Base-by-base conservation (phyloP, 2,888 invertebrate genomes). In the Mantis religiosa region DNA sequence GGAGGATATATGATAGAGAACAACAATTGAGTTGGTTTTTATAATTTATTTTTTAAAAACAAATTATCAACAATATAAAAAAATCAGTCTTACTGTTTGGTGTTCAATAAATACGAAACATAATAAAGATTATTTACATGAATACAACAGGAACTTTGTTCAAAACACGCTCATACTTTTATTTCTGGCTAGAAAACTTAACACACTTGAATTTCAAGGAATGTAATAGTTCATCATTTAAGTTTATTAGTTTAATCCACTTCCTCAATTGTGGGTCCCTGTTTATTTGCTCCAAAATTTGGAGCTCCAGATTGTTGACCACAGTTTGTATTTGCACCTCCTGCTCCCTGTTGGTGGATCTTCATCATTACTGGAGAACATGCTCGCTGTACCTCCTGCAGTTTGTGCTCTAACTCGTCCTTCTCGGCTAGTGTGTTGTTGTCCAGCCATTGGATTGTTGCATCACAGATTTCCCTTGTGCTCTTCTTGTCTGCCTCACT, bases 261-360 rank as follows among this genome's bases (percentile, higher is more conserved):
- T 93, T 95, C 95, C 91, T 95, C 95, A 83, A 95, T 93, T 4
- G 94, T 94, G 14, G 54, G 88, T 30, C 84, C 9, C 92, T 92
- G 88, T 8, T 81, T 15, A 30, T 82, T 30, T 2, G 83, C 20
- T 1, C 25, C 25, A 54, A 54, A 54, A 54, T 54, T 54, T 20
- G 87, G 83, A 83, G 84, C 85, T 71, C 54, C 88, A 83, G 54
- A 90, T 86, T 85, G 87, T 89, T 54, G 90, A 34, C 90, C 84
- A 84, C 88, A 89, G 47, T 47, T 88, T 89, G 90, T 15, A 90
- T 47, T 88, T 89, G 90, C 20, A 90, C 91, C 28, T 86, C 89
- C 30, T 81, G 25, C 89, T 28, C 89, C 90, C 83, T 91, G 54
- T 54, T 54, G 91, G 88, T 92, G 92, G 71, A 93, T 87, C 90